Conservation (phyloP, 1,140 invertebrate species). For the Papilio machaon region DNA sequence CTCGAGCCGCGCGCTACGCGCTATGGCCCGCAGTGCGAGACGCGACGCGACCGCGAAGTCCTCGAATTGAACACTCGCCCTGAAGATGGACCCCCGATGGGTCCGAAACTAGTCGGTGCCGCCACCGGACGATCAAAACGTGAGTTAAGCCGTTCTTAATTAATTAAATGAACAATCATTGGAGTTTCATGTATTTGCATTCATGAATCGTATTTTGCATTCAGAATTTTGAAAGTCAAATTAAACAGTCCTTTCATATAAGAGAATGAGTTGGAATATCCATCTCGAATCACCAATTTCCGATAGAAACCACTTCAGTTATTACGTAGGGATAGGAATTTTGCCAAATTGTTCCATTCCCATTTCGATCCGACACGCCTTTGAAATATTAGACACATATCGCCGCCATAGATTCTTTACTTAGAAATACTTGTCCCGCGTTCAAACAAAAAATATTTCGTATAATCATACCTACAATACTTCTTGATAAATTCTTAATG, state of each 20-base stretch:
- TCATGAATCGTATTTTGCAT: conserved; percentile 12
- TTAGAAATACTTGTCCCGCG: background rate
- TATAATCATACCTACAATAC: background rate
- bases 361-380: conserved; percentile 36
- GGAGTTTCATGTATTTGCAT: background rate
- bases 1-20: too few relatives aligned
- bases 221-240: conserved; percentile 14
- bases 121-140: too few relatives aligned
- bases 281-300: conserved; percentile 11
- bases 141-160: too few relatives aligned
- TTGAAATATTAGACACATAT: conserved; percentile 38
- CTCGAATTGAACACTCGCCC: too few relatives aligned
- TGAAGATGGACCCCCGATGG: too few relatives aligned
- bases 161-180: background rate
- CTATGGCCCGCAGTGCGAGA: too few relatives aligned
- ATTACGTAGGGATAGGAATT: conserved; percentile 37
- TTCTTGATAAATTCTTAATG: background rate
- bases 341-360: conserved; percentile 37
- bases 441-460: background rate
- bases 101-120: too few relatives aligned
- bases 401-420: conserved; percentile 32
- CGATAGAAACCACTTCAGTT: conserved; percentile 34
- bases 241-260: conserved; percentile 27
- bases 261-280: conserved; percentile 13
- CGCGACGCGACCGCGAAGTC: too few relatives aligned